These are phyloP conservation scores for Osmerus mordax DNA, from an alignment of 2,113 vertebrate genomes.

Conservation along the genomic window DNA sequence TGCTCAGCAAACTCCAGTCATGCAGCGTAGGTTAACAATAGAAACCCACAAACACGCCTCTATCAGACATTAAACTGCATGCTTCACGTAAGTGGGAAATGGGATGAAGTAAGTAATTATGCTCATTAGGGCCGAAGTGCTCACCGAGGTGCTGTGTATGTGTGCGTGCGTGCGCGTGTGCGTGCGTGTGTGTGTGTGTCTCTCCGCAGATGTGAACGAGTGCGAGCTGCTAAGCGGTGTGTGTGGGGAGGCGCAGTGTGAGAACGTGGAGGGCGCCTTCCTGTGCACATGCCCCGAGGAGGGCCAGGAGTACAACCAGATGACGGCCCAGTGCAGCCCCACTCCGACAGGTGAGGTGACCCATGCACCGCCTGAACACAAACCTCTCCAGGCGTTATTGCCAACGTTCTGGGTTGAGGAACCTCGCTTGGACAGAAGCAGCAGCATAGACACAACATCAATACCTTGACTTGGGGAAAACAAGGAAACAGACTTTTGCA, in stretches of 20 bases:
- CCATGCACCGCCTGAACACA: not conserved
- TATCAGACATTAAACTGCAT: not conserved
- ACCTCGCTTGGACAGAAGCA: no score
- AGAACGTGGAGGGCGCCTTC: constrained; percentile 89
- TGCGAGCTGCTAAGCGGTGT: constrained; percentile 88
- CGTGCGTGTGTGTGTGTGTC: constrained; percentile 11
- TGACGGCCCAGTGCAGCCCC: constrained; percentile 84
- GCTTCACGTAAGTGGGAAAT: not conserved
- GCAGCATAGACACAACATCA: no score
- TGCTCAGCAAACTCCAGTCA: no score
- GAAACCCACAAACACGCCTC: not conserved
- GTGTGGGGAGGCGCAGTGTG: constrained; percentile 90
- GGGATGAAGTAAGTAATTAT: not conserved
- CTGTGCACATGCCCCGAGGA: constrained; percentile 84
- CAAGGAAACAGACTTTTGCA: no score
- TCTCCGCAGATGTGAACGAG: constrained; percentile 89
- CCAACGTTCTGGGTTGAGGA: not conserved
- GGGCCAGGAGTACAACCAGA: constrained; percentile 85
- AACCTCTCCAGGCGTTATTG: not conserved
- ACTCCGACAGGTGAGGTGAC: constrained; percentile 84
- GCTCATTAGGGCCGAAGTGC: not conserved
- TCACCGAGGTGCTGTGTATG: not conserved
- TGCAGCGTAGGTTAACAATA: no score
- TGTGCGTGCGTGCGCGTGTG: not conserved
- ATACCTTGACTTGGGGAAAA: no score